Base-by-base conservation (phyloP, 2,797 vertebrate species). In the Hippocampus kuda region DNA sequence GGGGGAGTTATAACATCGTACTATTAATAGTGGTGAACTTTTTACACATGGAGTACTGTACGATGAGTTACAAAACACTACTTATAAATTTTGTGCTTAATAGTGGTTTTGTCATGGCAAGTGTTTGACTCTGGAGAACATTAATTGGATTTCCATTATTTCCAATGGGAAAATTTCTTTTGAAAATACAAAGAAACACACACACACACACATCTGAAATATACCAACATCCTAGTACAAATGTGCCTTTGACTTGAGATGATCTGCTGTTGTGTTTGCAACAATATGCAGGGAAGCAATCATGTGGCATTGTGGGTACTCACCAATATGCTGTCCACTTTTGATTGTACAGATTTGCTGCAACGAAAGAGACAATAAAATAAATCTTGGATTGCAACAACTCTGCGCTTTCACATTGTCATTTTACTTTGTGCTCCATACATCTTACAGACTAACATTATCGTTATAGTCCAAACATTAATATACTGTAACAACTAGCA, bases 321-420 rank as follows among this genome's bases (percentile, higher is more conserved):
- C 91, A 99, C 97, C 97, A 99, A 94, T 93, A 99, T 98, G 93
- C 92, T 94, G 91, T 99, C 97, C 93, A 98, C 96, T 94, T 97
- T 99, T 94, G 95, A 98, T 95, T 98, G 96, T 94, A 97, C 95
- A 91, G 95, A 95, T 98, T 99, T 98, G 92, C 97, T 99, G 88
- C 53, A 87, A 48, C 3, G 2, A 22, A 3, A 66, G 22, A 66
- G 27, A 66, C 12, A 51, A n/a, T 16, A 60, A 48, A 91, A 44
- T 78, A 20, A 57, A 38, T 10, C 59, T 18, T 34, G 38, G 12
- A 57, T 34, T 49, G 65, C 18, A 66, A 26, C 7, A 26, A 34
- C 34, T 34, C 41, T 4, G 10, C 12, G 3, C 27, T 63, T 18
- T 48, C 15, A 16, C 13, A 48, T 5, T 49, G 48, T 49, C 15